Conservation (phyloP, 2,888 invertebrate species). For the Endomychus coccineus region DNA sequence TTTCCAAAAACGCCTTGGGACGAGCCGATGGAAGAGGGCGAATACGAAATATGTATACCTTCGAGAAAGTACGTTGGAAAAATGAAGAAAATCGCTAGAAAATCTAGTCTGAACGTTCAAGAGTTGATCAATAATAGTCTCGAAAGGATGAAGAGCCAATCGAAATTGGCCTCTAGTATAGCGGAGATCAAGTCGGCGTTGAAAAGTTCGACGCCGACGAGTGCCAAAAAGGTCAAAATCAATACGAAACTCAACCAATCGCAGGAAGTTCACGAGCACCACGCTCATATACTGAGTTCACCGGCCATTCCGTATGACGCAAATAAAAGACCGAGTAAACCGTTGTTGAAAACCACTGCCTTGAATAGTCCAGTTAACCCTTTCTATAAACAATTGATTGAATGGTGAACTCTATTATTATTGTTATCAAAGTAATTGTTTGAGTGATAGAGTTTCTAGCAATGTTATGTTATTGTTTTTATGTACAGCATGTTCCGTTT, state of each 20-base stretch:
- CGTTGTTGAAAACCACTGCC: conserved; percentile 63
- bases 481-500: too few relatives aligned
- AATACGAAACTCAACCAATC: conserved; percentile 60
- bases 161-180: conserved; percentile 12
- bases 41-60: conserved; percentile 37
- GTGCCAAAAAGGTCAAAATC: conserved; percentile 66
- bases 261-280: conserved; percentile 68
- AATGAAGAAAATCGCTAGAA: conserved; percentile 20
- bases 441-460: too few relatives aligned
- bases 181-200: conserved; percentile 23
- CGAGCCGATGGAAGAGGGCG: conserved; percentile 42
- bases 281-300: conserved; percentile 59
- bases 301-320: conserved; percentile 72
- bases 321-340: conserved; percentile 57
- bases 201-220: conserved; percentile 23
- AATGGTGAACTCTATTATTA: background rate
- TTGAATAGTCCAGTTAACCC: conserved; percentile 67
- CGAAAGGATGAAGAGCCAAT: conserved; percentile 17
- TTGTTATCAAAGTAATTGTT: too few relatives aligned
- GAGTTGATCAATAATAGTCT: conserved; percentile 17
- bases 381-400: conserved; percentile 48
- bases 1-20: conserved; percentile 40
- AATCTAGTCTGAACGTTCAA: conserved; percentile 16
- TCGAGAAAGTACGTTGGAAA: conserved; percentile 28
- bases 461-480: too few relatives aligned